Evolutionary conservation across 2,113 vertebrate genomes (phyloP).

Genomic region (Heterotilapia buettikoferi): DNA sequence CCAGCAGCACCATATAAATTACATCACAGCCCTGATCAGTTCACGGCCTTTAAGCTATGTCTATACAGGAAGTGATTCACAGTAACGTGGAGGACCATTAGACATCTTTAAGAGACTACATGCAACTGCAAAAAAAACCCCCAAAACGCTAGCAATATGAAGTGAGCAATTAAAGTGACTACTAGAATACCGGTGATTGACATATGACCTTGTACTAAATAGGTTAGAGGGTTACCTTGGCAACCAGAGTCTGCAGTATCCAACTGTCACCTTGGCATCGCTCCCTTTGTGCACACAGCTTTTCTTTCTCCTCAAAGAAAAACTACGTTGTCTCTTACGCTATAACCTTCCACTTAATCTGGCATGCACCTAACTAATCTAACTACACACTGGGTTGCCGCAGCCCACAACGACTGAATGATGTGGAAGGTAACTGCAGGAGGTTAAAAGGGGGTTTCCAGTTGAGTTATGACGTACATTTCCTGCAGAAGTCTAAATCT

Average conservation of each 20-base stretch:
- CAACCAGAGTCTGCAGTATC: neutral
- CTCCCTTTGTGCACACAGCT: neutral
- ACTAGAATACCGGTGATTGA: neutral
- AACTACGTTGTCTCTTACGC: neutral
- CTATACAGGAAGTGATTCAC: neutral
- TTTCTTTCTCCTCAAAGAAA: neutral
- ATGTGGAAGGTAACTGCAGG: neutral
- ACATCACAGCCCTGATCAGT: neutral
- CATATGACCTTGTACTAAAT: neutral
- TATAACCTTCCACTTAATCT: neutral
- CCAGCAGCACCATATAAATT: neutral
- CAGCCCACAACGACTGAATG: neutral
- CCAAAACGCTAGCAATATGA: neutral
- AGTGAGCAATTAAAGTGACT: neutral
- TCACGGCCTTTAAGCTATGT: neutral
- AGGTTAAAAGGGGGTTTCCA: neutral
- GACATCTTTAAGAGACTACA: neutral
- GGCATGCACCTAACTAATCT: neutral
- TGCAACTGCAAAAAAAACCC: fast-evolving
- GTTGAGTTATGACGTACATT: neutral
- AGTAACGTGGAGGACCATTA: neutral
- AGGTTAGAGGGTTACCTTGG: neutral
- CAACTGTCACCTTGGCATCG: neutral
- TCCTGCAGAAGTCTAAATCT: neutral
- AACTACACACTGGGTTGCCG: neutral